Evolutionary conservation across 2,888 invertebrate species (phyloP).

Genomic region (Trichogramma dendrolimi): DNA sequence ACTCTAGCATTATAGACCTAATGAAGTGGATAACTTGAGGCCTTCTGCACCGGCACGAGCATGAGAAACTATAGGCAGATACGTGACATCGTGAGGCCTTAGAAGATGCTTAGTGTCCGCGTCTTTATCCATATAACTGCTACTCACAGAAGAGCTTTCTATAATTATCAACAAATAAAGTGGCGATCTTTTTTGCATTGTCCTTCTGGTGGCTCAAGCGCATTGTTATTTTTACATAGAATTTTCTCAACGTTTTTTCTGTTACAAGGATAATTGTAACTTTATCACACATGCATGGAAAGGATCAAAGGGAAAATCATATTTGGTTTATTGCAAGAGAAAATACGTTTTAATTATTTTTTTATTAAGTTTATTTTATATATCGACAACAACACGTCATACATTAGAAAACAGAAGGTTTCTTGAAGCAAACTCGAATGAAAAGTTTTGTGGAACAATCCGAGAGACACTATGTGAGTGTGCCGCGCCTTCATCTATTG

Average conservation of each 20-base stretch:
- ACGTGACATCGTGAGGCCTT: conserved; percentile 12
- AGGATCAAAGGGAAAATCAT: not conserved
- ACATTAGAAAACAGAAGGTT: conserved; percentile 54
- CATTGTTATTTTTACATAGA: not conserved
- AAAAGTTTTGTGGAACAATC: conserved; percentile 54
- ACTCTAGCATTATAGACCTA: conserved; percentile 39
- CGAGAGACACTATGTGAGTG: conserved; percentile 54
- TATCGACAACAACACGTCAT: conserved; percentile 55
- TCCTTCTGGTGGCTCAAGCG: not conserved
- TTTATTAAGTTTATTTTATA: conserved; percentile 54
- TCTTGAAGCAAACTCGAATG: conserved; percentile 54
- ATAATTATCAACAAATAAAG: not conserved
- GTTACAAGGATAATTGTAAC: too few species aligned
- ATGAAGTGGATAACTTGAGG: conserved; percentile 44
- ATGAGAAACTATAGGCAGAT: conserved; percentile 19
- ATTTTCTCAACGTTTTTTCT: not conserved
- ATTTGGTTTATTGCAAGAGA: not conserved
- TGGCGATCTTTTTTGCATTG: conserved; percentile 17
- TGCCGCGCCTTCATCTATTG: conserved; percentile 54
- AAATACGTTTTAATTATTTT: conserved; percentile 41
- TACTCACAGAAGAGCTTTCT: too few species aligned
- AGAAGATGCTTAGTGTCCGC: conserved; percentile 20
- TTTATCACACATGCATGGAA: too few species aligned
- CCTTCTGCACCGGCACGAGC: conserved; percentile 35
- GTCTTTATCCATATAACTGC: too few species aligned